Evolutionary conservation across 2,113 vertebrate species (phyloP), one percentile per base, ranked within the genome.

Genomic region (Hypocryptadius cinnamomeus): DNA sequence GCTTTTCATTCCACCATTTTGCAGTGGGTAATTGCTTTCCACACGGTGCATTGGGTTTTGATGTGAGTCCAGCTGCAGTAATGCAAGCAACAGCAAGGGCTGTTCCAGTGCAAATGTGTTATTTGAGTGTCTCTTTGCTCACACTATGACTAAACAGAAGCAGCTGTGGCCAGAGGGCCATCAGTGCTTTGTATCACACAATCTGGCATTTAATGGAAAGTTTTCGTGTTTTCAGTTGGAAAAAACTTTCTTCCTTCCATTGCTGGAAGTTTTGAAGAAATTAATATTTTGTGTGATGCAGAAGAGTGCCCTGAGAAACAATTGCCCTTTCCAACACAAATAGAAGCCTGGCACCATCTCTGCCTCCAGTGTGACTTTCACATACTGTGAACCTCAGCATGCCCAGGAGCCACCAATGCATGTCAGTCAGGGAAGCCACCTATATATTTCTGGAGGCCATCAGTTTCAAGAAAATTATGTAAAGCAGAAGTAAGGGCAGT

Each of bases 111-210:
- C 73, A 96, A 96, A 96, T 96, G 90, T 84, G 93, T 95, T 97
- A 97, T 97, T 97, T 78, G 47, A 97, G 96, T 42, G 81, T 94
- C 92, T 93, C 92, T 97, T 89, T 90, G 90, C 97, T 97, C 95
- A 92, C 93, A 97, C 98, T 97, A 95, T 97, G 97, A 98, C 97
- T 98, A 98, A 98, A 97, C 77, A 96, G 96, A 95, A 97, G 97
- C 98, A 98, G 98, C 98, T 98, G 98, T 96, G 98, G 94, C 95
- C 96, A 94, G 96, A 95, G 95, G 94, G 95, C 91, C 95, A 95
- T 96, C 96, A 96, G 69, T 68, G 85, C 92, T 95, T 94, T 94
- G 68, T 95, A 95, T 97, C 97, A 96, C 95, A 96, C 90, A 96
- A 93, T 96, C 92, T 97, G 96, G 63, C 35, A 93, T 95, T 98